phyloP scores from a whole-genome alignment of 2,888 invertebrate genomes.

The Galeruca laticollis region DNA sequence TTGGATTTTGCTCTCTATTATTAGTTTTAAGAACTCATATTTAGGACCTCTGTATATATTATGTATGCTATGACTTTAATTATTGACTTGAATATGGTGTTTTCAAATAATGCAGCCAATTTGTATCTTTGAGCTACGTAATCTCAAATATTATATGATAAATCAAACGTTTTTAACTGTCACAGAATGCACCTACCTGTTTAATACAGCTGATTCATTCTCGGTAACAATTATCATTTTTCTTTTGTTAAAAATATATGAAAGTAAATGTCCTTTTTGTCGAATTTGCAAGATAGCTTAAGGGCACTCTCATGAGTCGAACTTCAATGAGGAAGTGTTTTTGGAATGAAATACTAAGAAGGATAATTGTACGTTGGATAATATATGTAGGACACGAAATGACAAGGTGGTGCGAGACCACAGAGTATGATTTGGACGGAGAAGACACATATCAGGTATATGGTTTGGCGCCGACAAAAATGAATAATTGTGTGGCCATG shows the following conservation, averaged over 20 bases:
- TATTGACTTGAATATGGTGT: too few relatives aligned
- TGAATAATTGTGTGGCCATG: conserved; percentile 24
- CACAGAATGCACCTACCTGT: too few relatives aligned
- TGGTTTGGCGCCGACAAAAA: conserved; percentile 30
- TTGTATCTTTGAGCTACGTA: too few relatives aligned
- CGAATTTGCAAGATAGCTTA: conserved; percentile 1
- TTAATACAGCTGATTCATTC: not conserved
- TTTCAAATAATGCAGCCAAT: too few relatives aligned
- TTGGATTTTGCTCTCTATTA: too few relatives aligned
- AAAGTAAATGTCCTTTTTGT: not conserved
- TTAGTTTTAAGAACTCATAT: too few relatives aligned
- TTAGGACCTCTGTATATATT: too few relatives aligned
- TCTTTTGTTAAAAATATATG: not conserved
- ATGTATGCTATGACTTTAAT: too few relatives aligned
- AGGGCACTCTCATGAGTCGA: conserved; percentile 12
- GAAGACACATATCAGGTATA: conserved; percentile 34
- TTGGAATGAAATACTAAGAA: conserved; percentile 21
- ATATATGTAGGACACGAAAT: conserved; percentile 35
- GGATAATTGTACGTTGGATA: conserved; percentile 23
- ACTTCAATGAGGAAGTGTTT: conserved; percentile 22
- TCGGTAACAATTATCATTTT: not conserved
- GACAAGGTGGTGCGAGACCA: conserved; percentile 28
- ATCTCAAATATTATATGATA: too few relatives aligned
- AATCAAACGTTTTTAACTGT: too few relatives aligned
- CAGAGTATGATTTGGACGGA: conserved; percentile 15